These are phyloP conservation scores for Stictonetta naevosa DNA, from an alignment of 2,113 vertebrate species.

Conservation along the genomic window DNA sequence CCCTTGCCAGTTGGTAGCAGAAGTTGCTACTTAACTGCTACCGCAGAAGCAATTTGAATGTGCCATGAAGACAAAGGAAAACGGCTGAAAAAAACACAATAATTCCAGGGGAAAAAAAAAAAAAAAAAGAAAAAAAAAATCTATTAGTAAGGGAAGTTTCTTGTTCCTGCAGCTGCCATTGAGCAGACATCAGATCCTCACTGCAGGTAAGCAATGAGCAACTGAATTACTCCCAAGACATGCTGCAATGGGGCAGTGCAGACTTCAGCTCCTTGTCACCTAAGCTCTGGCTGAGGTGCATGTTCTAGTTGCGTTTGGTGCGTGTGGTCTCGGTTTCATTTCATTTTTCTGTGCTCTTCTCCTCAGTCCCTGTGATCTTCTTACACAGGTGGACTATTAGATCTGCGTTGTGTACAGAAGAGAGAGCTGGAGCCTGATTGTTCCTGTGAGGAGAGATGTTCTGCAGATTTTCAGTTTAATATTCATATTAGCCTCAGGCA, in stretches of 20 bases:
- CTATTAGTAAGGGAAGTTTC: neutral
- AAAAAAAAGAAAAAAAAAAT: neutral
- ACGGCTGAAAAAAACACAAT: neutral
- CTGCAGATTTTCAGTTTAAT: neutral
- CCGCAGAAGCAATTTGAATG: neutral
- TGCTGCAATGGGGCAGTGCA: neutral
- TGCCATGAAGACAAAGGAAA: neutral
- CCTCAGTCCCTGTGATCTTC: neutral
- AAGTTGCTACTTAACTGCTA: neutral
- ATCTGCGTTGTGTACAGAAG: fast-evolving
- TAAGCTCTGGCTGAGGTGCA: neutral
- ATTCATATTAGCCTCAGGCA: neutral
- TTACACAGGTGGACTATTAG: fast-evolving
- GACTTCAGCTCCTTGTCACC: neutral
- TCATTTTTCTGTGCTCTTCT: neutral
- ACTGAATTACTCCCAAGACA: fast-evolving
- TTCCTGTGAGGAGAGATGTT: neutral
- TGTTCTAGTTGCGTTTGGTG: neutral
- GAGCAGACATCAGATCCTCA: fast-evolving
- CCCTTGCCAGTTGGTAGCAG: neutral
- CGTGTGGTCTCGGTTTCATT: neutral
- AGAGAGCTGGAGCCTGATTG: neutral
- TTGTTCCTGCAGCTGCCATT: fast-evolving
- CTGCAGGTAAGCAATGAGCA: neutral
- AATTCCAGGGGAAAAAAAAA: neutral